These are phyloP conservation scores for Eudyptes chrysolophus DNA, from an alignment of 2,113 vertebrate species.

Conservation along the genomic window DNA sequence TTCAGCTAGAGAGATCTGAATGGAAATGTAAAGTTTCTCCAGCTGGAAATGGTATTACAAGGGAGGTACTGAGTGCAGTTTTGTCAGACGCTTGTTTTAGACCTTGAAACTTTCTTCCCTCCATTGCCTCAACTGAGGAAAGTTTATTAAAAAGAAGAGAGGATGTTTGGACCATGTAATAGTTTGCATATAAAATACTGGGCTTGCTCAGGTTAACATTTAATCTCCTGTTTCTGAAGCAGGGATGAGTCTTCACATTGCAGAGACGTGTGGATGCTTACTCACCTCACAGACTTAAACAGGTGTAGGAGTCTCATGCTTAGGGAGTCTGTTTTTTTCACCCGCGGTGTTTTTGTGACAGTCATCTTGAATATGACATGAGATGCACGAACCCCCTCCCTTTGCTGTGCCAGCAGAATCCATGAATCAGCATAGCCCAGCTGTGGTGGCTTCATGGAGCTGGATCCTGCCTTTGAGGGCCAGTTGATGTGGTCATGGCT, in stretches of 20 bases:
- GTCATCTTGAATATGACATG: not conserved
- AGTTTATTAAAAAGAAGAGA: not conserved
- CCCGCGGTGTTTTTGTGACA: not conserved
- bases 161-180: not conserved
- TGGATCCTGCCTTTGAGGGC: not conserved
- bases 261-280: fast-evolving
- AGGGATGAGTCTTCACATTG: not conserved
- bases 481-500: not conserved
- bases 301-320: not conserved
- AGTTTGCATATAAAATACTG: not conserved
- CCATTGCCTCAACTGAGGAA: not conserved
- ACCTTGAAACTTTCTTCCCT: not conserved
- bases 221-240: not conserved
- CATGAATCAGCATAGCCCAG: not conserved
- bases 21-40: not conserved
- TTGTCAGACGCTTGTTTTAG: not conserved
- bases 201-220: not conserved
- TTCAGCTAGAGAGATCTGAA: not conserved
- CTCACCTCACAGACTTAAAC: not conserved
- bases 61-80: not conserved
- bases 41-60: not conserved
- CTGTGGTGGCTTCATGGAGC: not conserved
- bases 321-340: not conserved
- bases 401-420: not conserved
- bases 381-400: not conserved